Evolutionary conservation across 2,113 vertebrate species (phyloP), one percentile per base, ranked within the genome.

Genomic region (Otis tarda): DNA sequence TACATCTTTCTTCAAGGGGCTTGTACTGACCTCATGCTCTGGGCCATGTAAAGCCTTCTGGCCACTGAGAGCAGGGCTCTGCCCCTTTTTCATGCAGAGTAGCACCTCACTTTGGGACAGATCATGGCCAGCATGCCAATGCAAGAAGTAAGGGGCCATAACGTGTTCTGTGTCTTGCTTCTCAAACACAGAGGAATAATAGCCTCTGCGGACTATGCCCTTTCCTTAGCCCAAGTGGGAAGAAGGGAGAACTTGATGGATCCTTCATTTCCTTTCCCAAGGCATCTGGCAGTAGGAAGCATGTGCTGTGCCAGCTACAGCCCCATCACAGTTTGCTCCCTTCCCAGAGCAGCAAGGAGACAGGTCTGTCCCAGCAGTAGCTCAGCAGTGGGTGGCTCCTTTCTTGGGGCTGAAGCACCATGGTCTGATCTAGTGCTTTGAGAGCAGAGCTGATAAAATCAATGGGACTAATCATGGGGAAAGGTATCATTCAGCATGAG

Each of bases 251-350:
- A 91, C 74, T 93, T 94, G 94, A 90, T 89, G 61, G 87, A 94
- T 57, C 89, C 91, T 83, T 95, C 92, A 59, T 92, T 96, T 94
- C 93, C 92, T 94, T 96, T 96, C 93, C 93, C 91, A 96, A 96
- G 91, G 94, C 92, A 83, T 94, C 94, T 97, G 95, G 93, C 95
- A 95, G 90, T 20, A 12, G 88, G 94, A 84, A 87, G 61, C 83
- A 27, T 76, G 70, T 85, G 53, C 77, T 87, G 80, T 94, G 96
- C 95, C 95, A 97, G 91, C 88, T 93, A 63, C 95, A 84, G 77
- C 45, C 53, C 73, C 23, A 53, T 93, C 90, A 92, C 10, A 7
- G 49, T 92, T 92, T 94, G 37, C 86, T 96, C 77, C 50, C 87
- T 89, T 93, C 84, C 78, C 71, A 77, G 75, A 90, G 91, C 92